Conservation (phyloP, 2,113 vertebrate genomes). For the Dinomys branickii region DNA sequence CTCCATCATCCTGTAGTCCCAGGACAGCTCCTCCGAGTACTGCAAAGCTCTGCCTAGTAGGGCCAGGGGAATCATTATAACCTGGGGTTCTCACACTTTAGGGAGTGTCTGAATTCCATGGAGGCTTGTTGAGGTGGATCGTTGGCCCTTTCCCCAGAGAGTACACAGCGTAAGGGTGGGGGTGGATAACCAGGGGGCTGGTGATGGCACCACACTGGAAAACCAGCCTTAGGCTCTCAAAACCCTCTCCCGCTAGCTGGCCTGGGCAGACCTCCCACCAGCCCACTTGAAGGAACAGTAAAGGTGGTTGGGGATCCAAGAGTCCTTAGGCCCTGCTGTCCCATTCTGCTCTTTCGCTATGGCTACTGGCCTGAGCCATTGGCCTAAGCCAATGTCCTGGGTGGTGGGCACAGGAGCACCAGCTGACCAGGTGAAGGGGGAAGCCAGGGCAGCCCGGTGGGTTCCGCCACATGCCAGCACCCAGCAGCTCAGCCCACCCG, state of each 20-base stretch:
- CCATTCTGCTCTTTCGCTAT: neutral
- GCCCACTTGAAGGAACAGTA: neutral
- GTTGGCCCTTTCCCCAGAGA: neutral
- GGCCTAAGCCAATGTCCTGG: neutral
- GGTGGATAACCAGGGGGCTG: neutral
- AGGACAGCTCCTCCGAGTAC: conserved; percentile 93
- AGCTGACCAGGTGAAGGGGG: neutral
- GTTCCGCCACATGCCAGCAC: neutral
- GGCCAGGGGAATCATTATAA: fast-evolving
- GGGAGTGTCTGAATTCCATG: neutral
- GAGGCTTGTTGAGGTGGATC: neutral
- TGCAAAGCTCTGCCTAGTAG: conserved; percentile 94
- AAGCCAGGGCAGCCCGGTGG: neutral
- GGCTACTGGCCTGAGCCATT: neutral
- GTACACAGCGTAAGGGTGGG: neutral
- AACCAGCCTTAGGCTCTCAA: neutral
- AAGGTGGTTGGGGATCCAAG: neutral
- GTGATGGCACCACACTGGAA: neutral
- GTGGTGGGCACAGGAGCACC: neutral
- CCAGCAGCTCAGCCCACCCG: neutral
- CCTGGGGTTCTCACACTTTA: neutral
- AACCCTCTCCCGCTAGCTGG: neutral
- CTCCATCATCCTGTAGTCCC: conserved; percentile 89
- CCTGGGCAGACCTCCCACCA: neutral
- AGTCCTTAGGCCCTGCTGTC: neutral